Conservation (phyloP, 64 coral and sea anemone genomes). For the Platygyra sinensis region DNA sequence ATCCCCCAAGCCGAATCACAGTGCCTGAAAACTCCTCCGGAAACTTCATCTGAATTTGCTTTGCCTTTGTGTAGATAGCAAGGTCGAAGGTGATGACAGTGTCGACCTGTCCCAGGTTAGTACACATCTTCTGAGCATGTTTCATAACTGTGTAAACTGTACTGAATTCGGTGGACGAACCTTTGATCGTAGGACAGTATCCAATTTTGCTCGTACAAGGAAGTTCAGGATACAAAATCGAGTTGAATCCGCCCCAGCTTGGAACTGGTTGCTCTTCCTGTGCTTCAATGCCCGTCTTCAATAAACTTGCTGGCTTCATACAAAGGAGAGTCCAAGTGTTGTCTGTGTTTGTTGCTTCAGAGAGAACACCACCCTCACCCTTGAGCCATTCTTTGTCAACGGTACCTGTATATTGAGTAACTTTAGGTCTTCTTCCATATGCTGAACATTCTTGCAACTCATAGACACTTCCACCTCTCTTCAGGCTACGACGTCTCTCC, state of each 20-base stretch:
- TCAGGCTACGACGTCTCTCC: background rate
- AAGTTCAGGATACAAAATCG: constrained; percentile 3
- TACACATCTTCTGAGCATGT: constrained; percentile 36
- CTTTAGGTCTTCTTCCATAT: constrained; percentile 12
- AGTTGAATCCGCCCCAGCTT: background rate
- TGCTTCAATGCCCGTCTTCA: background rate
- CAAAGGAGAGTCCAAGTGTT: too few species aligned
- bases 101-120: constrained; percentile 13
- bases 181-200: constrained; percentile 39
- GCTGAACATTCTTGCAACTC: background rate
- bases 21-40: background rate
- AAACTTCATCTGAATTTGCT: constrained; percentile 35
- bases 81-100: constrained; percentile 35
- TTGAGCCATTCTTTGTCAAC: background rate
- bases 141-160: constrained; percentile 44
- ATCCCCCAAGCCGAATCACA: constrained; percentile 11
- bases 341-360: background rate
- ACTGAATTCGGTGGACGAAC: background rate
- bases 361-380: background rate
- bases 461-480: background rate
- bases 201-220: constrained; percentile 10
- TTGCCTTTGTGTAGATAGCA: constrained; percentile 13
- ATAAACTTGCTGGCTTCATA: too few species aligned
- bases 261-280: background rate
- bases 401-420: background rate